phyloP scores from a whole-genome alignment of 2,888 invertebrate species.

The Adelognathus sp. region DNA sequence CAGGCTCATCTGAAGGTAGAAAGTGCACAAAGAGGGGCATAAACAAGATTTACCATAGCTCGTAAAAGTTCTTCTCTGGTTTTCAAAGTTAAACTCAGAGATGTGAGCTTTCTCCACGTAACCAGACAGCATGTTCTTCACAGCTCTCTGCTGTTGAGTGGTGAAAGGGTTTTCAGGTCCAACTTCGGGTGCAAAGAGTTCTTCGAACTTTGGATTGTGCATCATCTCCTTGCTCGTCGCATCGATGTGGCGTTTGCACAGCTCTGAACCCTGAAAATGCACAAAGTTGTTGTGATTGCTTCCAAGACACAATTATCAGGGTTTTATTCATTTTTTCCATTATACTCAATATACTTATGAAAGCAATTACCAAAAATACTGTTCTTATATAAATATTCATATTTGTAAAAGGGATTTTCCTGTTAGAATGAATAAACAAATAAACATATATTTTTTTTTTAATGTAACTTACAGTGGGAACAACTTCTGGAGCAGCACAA shows the following conservation, averaged over 20 bases:
- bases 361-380: too few relatives aligned
- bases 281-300: background rate
- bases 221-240: slow-evolving; percentile 91
- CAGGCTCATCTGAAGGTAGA: too few relatives aligned
- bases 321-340: too few relatives aligned
- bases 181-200: slow-evolving; percentile 94
- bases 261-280: slow-evolving; percentile 86
- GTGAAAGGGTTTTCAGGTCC: slow-evolving; percentile 97
- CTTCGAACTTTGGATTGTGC: slow-evolving; percentile 97
- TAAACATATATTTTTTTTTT: background rate
- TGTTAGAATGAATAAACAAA: too few relatives aligned
- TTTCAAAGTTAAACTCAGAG: slow-evolving; percentile 98
- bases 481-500: slow-evolving; percentile 92
- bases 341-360: too few relatives aligned
- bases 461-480: slow-evolving; percentile 88
- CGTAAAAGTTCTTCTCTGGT: slow-evolving; percentile 95
- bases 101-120: slow-evolving; percentile 97
- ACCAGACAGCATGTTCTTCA: slow-evolving; percentile 95
- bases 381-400: background rate
- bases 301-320: background rate
- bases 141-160: slow-evolving; percentile 93
- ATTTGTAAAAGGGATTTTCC: slow-evolving; percentile 23
- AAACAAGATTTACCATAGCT: slow-evolving; percentile 93
- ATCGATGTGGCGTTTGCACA: slow-evolving; percentile 88
- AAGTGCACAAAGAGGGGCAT: too few relatives aligned